Base-by-base conservation (phyloP, 2,113 vertebrate species). In the Aptenodytes forsteri region DNA sequence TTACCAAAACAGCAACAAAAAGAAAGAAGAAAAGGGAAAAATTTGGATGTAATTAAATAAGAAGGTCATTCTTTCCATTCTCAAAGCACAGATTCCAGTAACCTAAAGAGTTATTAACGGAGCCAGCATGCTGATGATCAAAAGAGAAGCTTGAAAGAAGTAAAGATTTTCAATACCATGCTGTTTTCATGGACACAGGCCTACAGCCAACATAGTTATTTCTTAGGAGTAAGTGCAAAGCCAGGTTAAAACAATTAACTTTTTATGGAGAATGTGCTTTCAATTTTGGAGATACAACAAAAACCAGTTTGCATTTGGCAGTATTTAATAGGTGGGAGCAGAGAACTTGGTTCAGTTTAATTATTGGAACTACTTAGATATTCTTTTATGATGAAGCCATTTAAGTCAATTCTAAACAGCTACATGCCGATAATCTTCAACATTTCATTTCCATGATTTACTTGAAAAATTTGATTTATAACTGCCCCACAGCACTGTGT, bases 161-260 rank as follows among this genome's bases (percentile, higher is more conserved):
- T 83, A 93, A 88, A 95, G 90, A 94, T 92, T 95, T 93, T 87
- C 95, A 93, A 93, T 95, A 94, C 11, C 7, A 2, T 8, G 50
- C 30, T 92, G 42, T 67, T 94, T 84, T 70, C 44, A 71, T 0
- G 0, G 50, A 67, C 2, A 1, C 50, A 71, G 92, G 79, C 59
- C 76, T 84, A 50, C 21, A 89, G 72, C 38, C 72, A 97, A 36
- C 17, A 11, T 8, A 77, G 50, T 67, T 73, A 92, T 77, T 93
- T 64, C 34, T 64, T 59, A 72, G 32, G 30, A 87, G 52, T 62
- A 78, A 92, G 46, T 73, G 80, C 65, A 93, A 95, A 94, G 72
- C 16, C 76, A 84, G 34, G 83, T 84, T 67, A 89, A 96, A 92
- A 4, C 22, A 96, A 75, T 83, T 72, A 19, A 8, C 84, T 84